These are phyloP conservation scores for Cyrtorhinus lividipennis DNA, from an alignment of 1,140 invertebrate genomes.

Conservation along the genomic window DNA sequence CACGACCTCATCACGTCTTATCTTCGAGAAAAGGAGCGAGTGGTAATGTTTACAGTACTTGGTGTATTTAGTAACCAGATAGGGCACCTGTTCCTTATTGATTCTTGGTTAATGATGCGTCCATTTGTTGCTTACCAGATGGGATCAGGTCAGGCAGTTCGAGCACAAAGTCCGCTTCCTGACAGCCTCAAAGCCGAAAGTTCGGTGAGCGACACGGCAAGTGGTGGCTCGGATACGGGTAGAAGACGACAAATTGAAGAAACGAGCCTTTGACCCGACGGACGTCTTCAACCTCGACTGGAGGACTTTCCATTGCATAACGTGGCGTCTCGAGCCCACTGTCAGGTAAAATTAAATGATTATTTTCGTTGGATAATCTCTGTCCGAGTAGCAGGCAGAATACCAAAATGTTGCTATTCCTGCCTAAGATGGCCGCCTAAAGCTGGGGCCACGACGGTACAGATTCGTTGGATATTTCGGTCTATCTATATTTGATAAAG, in stretches of 20 bases:
- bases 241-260: slow-evolving; percentile 33
- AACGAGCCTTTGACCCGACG: slow-evolving; percentile 34
- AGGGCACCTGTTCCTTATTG: too few species aligned
- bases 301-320: slow-evolving; percentile 85
- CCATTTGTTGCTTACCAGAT: too few species aligned
- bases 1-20: slow-evolving; percentile 95
- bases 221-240: slow-evolving; percentile 20
- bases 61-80: too few species aligned
- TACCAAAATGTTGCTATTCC: too few species aligned
- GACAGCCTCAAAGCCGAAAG: slow-evolving; percentile 27
- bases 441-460: too few species aligned
- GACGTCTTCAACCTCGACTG: slow-evolving; percentile 69
- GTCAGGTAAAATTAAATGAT: slow-evolving; percentile 50
- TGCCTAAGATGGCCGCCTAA: too few species aligned
- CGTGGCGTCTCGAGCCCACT: slow-evolving; percentile 95
- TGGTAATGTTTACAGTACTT: slow-evolving; percentile 43
- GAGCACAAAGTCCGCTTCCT: slow-evolving; percentile 34
- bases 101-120: too few species aligned
- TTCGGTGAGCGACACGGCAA: slow-evolving; percentile 15
- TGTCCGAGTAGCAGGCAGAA: too few species aligned
- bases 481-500: too few species aligned
- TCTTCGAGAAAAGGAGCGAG: slow-evolving; percentile 76
- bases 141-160: not conserved
- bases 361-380: too few species aligned
- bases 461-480: too few species aligned